Evolutionary conservation across 2,113 vertebrate species (phyloP).

Genomic region (Lycocorax pyrrhopterus): DNA sequence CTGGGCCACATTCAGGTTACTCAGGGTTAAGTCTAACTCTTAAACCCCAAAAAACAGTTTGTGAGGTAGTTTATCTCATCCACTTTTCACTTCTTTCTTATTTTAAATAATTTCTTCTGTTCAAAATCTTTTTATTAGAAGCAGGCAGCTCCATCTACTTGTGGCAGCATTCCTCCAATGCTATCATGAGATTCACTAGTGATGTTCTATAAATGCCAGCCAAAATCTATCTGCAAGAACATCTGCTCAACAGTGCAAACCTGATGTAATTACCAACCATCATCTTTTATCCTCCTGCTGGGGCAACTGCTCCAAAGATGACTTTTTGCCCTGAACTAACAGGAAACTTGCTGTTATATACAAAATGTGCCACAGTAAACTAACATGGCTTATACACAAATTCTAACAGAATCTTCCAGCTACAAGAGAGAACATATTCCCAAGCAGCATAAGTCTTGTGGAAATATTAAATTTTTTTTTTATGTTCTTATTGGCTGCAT

Average conservation of each 20-base stretch:
- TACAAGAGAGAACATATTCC: constrained; percentile 43
- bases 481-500: background rate
- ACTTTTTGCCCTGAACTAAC: constrained; percentile 76
- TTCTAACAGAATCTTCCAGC: constrained; percentile 50
- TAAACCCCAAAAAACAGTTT: fast-evolving
- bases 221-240: constrained; percentile 77
- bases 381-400: constrained; percentile 51
- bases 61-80: background rate
- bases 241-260: constrained; percentile 80
- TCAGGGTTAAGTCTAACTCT: background rate
- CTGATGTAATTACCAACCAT: constrained; percentile 79
- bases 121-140: constrained; percentile 26
- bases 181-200: constrained; percentile 63
- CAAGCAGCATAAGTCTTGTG: background rate
- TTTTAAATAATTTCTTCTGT: background rate
- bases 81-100: background rate
- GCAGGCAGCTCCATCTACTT: constrained; percentile 41
- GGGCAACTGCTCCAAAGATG: constrained; percentile 77
- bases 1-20: background rate
- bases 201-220: constrained; percentile 74
- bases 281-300: constrained; percentile 81
- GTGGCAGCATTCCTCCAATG: constrained; percentile 45
- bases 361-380: constrained; percentile 63
- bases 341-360: constrained; percentile 72
- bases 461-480: background rate